Evolutionary conservation across 2,797 vertebrate species (phyloP).

Genomic region (Odontamblyopus rebecca): DNA sequence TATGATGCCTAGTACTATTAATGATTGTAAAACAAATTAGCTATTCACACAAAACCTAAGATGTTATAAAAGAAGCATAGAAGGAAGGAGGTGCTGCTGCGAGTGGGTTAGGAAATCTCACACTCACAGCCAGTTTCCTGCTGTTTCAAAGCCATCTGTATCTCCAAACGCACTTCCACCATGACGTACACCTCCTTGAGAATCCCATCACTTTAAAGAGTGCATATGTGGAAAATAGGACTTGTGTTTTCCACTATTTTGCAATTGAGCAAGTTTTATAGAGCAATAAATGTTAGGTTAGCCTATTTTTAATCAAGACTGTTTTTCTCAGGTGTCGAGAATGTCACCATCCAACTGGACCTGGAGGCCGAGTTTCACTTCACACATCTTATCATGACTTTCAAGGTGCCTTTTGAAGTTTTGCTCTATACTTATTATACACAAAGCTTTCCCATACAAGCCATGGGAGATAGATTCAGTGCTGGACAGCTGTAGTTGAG

Average conservation of each 20-base stretch:
- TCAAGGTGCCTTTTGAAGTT: conserved; percentile 84
- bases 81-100: conserved; percentile 7
- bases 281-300: not conserved
- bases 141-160: conserved; percentile 53
- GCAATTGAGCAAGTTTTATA: not conserved
- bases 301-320: conserved; percentile 35
- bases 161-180: conserved; percentile 30
- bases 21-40: not conserved
- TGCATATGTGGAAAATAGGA: conserved; percentile 1
- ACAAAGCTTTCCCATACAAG: conserved; percentile 12
- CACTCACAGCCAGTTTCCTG: conserved; percentile 52
- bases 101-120: conserved; percentile 57
- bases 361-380: conserved; percentile 98
- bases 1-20: no score
- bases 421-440: conserved; percentile 3
- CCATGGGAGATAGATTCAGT: conserved; percentile 34
- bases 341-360: conserved; percentile 93
- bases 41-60: not conserved
- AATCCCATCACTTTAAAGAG: conserved; percentile 49
- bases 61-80: not conserved
- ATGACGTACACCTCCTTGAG: conserved; percentile 53
- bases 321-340: conserved; percentile 86
- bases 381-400: conserved; percentile 99
- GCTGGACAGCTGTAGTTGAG: conserved; percentile 51
- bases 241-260: not conserved